Conservation (phyloP, 2,888 invertebrate genomes). For the Macropis europaea region DNA sequence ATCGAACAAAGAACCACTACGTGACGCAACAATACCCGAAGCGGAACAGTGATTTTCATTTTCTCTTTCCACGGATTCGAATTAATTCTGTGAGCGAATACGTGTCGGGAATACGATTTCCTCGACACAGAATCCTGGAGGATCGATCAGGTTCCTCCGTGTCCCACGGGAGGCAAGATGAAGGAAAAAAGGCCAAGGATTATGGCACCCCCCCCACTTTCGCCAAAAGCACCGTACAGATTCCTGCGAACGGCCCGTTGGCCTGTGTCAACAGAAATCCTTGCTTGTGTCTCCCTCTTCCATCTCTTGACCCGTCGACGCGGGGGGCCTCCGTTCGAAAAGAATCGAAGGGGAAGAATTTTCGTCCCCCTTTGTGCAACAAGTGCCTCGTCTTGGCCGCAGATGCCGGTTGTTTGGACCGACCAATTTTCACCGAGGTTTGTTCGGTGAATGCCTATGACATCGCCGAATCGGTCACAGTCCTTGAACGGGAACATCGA, state of each 20-base stretch:
- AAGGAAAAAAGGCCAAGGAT: constrained; percentile 66
- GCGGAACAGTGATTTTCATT: not conserved
- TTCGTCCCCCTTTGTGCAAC: constrained; percentile 60
- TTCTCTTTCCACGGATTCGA: not conserved
- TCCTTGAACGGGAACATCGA: not conserved
- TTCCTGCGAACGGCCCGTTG: constrained; percentile 59
- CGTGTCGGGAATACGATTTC: constrained; percentile 60
- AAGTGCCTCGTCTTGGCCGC: constrained; percentile 54
- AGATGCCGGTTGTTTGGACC: constrained; percentile 25
- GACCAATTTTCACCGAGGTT: constrained; percentile 23
- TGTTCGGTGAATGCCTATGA: constrained; percentile 1
- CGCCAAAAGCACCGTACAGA: constrained; percentile 57
- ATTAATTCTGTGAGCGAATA: constrained; percentile 50
- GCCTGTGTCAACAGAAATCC: constrained; percentile 70
- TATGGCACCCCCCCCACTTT: constrained; percentile 54
- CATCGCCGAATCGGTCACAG: not conserved
- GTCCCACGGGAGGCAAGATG: constrained; percentile 13
- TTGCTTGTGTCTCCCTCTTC: constrained; percentile 59
- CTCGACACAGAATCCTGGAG: constrained; percentile 2
- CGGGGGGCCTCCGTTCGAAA: constrained; percentile 53
- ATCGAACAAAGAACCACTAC: not conserved
- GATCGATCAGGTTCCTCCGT: constrained; percentile 49
- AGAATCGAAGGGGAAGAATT: constrained; percentile 33
- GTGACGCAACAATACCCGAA: constrained; percentile 1
- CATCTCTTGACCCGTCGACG: constrained; percentile 55